phyloP scores from a whole-genome alignment of 1,140 invertebrate species.

The Anoplophora glabripennis region DNA sequence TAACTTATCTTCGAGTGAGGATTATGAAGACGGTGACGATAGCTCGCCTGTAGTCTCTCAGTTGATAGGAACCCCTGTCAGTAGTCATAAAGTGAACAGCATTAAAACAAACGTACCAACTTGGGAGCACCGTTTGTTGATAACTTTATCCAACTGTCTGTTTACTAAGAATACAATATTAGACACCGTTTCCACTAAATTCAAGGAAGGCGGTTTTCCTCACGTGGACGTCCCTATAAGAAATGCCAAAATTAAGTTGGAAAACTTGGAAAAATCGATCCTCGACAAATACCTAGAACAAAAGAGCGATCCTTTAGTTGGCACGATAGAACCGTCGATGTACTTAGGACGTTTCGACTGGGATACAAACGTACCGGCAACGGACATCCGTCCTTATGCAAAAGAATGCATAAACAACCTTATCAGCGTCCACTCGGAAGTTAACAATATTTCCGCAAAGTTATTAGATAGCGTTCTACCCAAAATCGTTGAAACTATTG shows the following conservation, averaged over 20 bases:
- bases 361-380: slow-evolving; percentile 70
- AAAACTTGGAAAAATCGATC: slow-evolving; percentile 66
- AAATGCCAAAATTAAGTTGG: slow-evolving; percentile 57
- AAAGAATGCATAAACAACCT: slow-evolving; percentile 91
- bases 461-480: slow-evolving; percentile 73
- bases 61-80: slow-evolving; percentile 60
- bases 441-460: slow-evolving; percentile 77
- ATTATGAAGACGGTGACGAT: slow-evolving; percentile 58
- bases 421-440: slow-evolving; percentile 90
- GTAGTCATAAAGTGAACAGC: slow-evolving; percentile 35
- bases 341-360: slow-evolving; percentile 86
- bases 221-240: slow-evolving; percentile 62
- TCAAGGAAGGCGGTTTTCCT: slow-evolving; percentile 67
- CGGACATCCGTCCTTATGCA: slow-evolving; percentile 82
- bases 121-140: slow-evolving; percentile 78
- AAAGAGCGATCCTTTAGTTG: slow-evolving; percentile 89
- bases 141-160: slow-evolving; percentile 86
- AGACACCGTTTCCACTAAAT: slow-evolving; percentile 62
- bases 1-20: slow-evolving; percentile 62
- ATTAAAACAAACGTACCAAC: slow-evolving; percentile 51
- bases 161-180: slow-evolving; percentile 76
- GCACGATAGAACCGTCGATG: slow-evolving; percentile 94
- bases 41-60: slow-evolving; percentile 59
- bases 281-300: slow-evolving; percentile 85
- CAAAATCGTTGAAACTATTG: slow-evolving; percentile 85